These are phyloP conservation scores for Trissolcus basalis DNA, from an alignment of 1,140 invertebrate genomes.

Conservation along the genomic window DNA sequence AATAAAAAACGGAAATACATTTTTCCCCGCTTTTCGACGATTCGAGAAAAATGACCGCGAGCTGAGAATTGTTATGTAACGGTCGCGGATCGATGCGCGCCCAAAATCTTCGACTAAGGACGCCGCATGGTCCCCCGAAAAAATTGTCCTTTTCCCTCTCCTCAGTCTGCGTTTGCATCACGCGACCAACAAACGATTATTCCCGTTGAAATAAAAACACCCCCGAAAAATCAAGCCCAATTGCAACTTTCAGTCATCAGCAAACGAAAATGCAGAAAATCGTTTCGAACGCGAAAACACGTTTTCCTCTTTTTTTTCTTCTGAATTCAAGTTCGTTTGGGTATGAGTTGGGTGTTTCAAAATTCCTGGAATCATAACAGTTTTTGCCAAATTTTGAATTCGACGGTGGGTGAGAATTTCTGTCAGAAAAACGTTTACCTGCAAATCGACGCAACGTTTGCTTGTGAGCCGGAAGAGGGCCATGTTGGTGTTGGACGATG, in stretches of 20 bases:
- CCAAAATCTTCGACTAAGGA: constrained; percentile 28
- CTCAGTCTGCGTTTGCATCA: not conserved
- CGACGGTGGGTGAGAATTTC: not conserved
- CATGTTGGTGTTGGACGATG: constrained; percentile 33
- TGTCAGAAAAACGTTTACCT: constrained; percentile 4
- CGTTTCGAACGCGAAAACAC: too few species aligned
- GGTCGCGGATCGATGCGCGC: constrained; percentile 31
- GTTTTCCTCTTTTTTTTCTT: too few species aligned
- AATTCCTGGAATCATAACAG: not conserved
- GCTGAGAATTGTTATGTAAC: not conserved
- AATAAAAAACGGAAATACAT: not conserved
- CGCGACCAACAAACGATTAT: too few species aligned
- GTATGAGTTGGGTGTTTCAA: too few species aligned
- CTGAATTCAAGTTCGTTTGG: too few species aligned
- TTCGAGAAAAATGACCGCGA: not conserved
- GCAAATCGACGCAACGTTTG: constrained; percentile 47
- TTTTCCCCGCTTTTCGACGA: not conserved
- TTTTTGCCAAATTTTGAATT: not conserved
- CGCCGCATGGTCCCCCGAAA: constrained; percentile 25
- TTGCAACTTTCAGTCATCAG: too few species aligned
- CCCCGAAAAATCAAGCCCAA: too few species aligned
- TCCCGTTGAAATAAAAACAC: too few species aligned
- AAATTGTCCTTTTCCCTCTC: not conserved
- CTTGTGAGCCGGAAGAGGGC: constrained; percentile 42
- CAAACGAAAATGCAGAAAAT: too few species aligned